phyloP scores from a whole-genome alignment of 2,113 vertebrate species.

The Channa argus region DNA sequence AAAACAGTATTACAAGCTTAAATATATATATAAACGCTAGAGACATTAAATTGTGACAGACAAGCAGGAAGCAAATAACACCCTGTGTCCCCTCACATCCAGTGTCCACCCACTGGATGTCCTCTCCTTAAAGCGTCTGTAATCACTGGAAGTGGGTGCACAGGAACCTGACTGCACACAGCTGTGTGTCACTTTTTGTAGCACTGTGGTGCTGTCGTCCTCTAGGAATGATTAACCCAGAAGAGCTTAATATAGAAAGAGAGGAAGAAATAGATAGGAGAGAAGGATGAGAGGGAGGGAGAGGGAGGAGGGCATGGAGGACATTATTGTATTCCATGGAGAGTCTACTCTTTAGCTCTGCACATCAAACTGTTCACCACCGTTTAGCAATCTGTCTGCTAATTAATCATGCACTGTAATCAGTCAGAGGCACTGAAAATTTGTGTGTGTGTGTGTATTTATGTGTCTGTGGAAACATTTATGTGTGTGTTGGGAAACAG shows the following conservation, averaged over 20 bases:
- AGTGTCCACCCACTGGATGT: too few relatives aligned
- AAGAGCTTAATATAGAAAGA: constrained; percentile 82
- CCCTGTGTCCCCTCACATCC: too few relatives aligned
- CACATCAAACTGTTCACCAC: constrained; percentile 66
- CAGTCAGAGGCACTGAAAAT: constrained; percentile 60
- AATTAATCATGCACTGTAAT: constrained; percentile 82
- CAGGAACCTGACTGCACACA: constrained; percentile 57
- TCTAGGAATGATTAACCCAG: constrained; percentile 84
- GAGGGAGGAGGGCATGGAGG: constrained; percentile 56
- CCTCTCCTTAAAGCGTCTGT: constrained; percentile 51
- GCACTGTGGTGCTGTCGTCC: constrained; percentile 70
- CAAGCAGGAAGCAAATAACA: too few relatives aligned
- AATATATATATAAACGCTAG: too few relatives aligned
- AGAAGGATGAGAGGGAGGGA: constrained; percentile 44
- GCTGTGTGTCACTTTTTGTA: constrained; percentile 67
- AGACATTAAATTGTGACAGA: too few relatives aligned
- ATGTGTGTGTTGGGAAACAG: constrained; percentile 20
- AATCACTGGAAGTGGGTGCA: constrained; percentile 64
- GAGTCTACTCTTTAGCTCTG: constrained; percentile 75
- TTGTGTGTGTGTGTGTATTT: background rate
- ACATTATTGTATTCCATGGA: constrained; percentile 71
- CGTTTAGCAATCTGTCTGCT: constrained; percentile 81
- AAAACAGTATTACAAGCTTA: too few relatives aligned
- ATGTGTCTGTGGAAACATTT: constrained; percentile 1
- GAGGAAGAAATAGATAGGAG: constrained; percentile 61